phyloP scores from a whole-genome alignment of 2,888 invertebrate species.

The Ennomos quercinarius region DNA sequence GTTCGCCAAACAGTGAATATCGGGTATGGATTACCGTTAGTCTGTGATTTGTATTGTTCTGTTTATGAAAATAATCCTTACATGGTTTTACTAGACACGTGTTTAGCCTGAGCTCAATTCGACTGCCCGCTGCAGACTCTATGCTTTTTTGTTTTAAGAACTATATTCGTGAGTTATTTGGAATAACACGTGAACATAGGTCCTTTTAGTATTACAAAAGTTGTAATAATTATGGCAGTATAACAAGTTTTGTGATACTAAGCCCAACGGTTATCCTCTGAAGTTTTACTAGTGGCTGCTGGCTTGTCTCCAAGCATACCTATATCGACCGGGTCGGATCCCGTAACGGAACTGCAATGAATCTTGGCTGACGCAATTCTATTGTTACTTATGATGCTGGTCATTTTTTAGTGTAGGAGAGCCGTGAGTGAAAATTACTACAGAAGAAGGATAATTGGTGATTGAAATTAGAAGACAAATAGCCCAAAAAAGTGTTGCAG shows the following conservation, averaged over 20 bases:
- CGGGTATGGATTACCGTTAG: too few species aligned
- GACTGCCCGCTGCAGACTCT: too few species aligned
- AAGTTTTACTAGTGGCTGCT: slow-evolving; percentile 47
- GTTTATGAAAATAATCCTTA: too few species aligned
- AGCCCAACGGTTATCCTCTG: slow-evolving; percentile 40
- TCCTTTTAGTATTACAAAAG: too few species aligned
- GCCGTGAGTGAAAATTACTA: slow-evolving; percentile 1
- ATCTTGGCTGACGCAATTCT: slow-evolving; percentile 40
- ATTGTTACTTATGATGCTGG: slow-evolving; percentile 33
- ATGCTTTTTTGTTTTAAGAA: too few species aligned
- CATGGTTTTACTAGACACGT: too few species aligned
- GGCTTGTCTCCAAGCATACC: slow-evolving; percentile 62
- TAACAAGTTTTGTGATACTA: slow-evolving; percentile 29
- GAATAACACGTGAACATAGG: too few species aligned
- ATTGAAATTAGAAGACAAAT: slow-evolving; percentile 6
- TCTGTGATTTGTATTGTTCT: too few species aligned
- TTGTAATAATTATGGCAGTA: slow-evolving; percentile 1
- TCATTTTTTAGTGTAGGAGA: slow-evolving; percentile 10
- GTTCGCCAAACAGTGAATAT: too few species aligned
- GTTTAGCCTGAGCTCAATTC: too few species aligned
- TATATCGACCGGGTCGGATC: slow-evolving; percentile 58
- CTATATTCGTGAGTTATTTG: too few species aligned
- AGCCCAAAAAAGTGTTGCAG: background rate
- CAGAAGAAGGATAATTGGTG: background rate
- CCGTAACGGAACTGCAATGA: slow-evolving; percentile 54